Conservation (phyloP, 2,888 invertebrate genomes). For the Euplagia quadripunctaria region DNA sequence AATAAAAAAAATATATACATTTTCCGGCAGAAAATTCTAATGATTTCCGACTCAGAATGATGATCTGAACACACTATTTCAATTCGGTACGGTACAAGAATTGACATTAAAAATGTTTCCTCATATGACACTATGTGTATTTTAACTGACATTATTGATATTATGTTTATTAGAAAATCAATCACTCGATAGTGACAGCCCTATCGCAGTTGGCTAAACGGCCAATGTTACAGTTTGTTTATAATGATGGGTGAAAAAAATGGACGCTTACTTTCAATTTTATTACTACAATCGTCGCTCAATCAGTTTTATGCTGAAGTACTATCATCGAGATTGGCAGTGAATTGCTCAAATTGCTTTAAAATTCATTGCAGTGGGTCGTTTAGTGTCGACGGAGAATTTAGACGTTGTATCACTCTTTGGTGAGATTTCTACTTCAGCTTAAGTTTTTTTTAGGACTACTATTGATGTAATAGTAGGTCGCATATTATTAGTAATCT, state of each 20-base stretch:
- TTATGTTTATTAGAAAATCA: not conserved
- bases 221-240: conserved; percentile 42
- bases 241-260: conserved; percentile 50
- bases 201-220: conserved; percentile 24
- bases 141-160: too few relatives aligned
- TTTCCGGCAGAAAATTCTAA: too few relatives aligned
- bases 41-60: too few relatives aligned
- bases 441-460: not conserved
- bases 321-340: not conserved
- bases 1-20: too few relatives aligned
- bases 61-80: too few relatives aligned
- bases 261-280: conserved; percentile 48
- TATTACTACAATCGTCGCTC: conserved; percentile 35
- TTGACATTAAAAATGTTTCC: too few relatives aligned
- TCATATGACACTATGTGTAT: too few relatives aligned
- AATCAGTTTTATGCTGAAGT: conserved; percentile 19
- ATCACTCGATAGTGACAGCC: conserved; percentile 11
- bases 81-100: too few relatives aligned
- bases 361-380: conserved; percentile 8
- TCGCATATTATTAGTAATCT: too few relatives aligned
- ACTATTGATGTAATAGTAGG: not conserved
- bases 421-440: not conserved
- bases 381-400: not conserved
- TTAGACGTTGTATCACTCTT: not conserved
- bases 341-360: conserved; percentile 15